Base-by-base conservation (phyloP, 2,888 invertebrate species). In the Ennomos erosarius region DNA sequence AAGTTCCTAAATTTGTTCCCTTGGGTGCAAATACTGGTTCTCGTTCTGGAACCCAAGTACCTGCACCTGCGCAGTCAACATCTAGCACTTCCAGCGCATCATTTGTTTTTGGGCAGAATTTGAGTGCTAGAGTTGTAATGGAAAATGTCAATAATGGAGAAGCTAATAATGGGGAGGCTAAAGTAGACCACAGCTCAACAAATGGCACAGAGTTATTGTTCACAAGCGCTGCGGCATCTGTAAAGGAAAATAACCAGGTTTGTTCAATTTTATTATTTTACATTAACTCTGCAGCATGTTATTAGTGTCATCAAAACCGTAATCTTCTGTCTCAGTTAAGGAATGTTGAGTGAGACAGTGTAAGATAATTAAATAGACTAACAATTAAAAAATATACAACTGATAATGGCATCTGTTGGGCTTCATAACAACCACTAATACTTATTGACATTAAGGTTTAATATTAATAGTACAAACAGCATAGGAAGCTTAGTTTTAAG, bases 21-120 rank as follows among this genome's bases (percentile, higher is more conserved):
- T 71, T 93, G 37, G 88, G 87, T n/a, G 80, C 88, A 46, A 71
- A 84, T 13, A 12, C 49, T 9, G 84, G 80, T 73, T 79, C 87
- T 9, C 81, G 88, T 16, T 78, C 82, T 6, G 71, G 86, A 40
- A 94, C 94, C 57, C 90, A 93, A 45, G 94, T 94, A 8, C 95
- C 95, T 1, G 72, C 82, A 3, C 75, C 86, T 0, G 79, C 76
- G 1, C 87, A 87, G 38, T 78, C 87, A 1, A 73, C 85, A 10
- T 76, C 88, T 0, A 79, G 79, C 55, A 79, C 87, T 1, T 93
- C 95, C 37, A 93, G 93, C 53, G 90, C 93, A 33, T 66, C 68
- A 16, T 98, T 98, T 92, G 96, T 98, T 10, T 98, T 98, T 85
- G 98, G 98, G 1, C 97, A 98, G 84, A 98, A 98, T 87, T 93